These are phyloP conservation scores for Caenorhabditis sp. DNA, from an alignment of 2,888 invertebrate species.

Conservation along the genomic window DNA sequence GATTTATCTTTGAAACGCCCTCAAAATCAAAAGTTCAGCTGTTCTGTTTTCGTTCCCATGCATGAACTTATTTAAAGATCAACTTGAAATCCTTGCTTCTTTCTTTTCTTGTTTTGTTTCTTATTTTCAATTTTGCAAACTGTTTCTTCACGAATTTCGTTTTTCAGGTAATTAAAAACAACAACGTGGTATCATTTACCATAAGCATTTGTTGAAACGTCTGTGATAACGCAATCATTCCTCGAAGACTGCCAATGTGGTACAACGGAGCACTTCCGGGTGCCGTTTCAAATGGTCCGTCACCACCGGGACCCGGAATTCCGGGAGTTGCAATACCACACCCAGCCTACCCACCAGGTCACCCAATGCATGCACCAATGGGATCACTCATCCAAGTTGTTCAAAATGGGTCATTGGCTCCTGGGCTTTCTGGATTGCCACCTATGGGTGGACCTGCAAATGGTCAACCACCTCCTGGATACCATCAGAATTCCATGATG, in stretches of 20 bases:
- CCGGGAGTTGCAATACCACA: slow-evolving; percentile 37
- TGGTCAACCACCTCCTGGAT: slow-evolving; percentile 1
- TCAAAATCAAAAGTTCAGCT: background rate
- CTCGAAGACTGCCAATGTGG: slow-evolving; percentile 24
- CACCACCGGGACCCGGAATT: slow-evolving; percentile 23
- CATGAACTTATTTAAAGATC: no score
- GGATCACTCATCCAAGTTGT: slow-evolving; percentile 11
- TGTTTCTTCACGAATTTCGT: no score
- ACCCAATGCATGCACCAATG: slow-evolving; percentile 34
- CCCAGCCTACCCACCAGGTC: slow-evolving; percentile 44
- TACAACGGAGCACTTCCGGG: slow-evolving; percentile 27
- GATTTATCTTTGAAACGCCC: background rate
- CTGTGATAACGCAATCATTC: slow-evolving; percentile 20
- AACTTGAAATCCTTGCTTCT: no score
- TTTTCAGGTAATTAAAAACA: background rate
- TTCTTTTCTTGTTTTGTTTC: no score
- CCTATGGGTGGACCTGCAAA: slow-evolving; percentile 14
- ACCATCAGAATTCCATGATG: background rate
- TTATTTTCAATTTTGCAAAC: no score
- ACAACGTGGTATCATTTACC: slow-evolving; percentile 4
- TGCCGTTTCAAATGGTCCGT: background rate
- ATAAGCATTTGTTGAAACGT: background rate
- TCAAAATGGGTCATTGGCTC: background rate
- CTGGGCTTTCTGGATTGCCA: slow-evolving; percentile 12
- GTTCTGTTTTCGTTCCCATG: background rate